Evolutionary conservation across 2,113 vertebrate species (phyloP), one percentile per base, ranked within the genome.

Genomic region (Chinchilla lanigera): DNA sequence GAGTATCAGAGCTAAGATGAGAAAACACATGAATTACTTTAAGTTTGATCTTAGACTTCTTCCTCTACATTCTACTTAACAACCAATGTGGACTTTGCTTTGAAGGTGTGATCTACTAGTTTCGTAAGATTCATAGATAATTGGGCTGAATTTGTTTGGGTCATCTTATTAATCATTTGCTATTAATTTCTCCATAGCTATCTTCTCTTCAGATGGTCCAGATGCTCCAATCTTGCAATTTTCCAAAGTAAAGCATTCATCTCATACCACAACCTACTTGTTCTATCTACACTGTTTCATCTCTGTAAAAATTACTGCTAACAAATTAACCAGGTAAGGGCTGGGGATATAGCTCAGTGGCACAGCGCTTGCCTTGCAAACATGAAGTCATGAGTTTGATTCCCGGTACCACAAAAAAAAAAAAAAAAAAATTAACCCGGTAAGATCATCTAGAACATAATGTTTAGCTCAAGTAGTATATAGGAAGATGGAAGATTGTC

Each of bases 241-340:
- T 60, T 82, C 69, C 73, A 90, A 95, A 86, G 7, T 87, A 75
- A 86, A 69, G 50, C 24, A 87, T 10, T 63, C 22, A 91, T 19
- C n/a, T 60, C 13, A 92, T 73, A 73, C 5, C 22, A 47, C 47
- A 90, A 78, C 71, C 86, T 58, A 91, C 26, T 44, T 92, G 38
- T 92, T 80, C 3, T 58, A 82, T 61, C 3, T 73, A 54, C 89
- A 20, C 20, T 93, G 60, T 69, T 47, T 90, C 12, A 12, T 63
- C n/a, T 71, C 73, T 82, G 7, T 50, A 71, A 24, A 22, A 87
- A 44, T 77, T 26, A 61, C 10, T 52, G 35, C 35, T 54, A 90
- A 87, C 82, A 86, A 96, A 86, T 67, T 75, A 94, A 86, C 63
- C 33, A 87, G 24, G 22, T 38, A 69, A 97, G 90, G 47, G 47